Percentiles rank a stretch among this genome's conserved stretches.
Conservation (phyloP, 2,888 invertebrate genomes). For the Caenorhabditis wallacei region DNA sequence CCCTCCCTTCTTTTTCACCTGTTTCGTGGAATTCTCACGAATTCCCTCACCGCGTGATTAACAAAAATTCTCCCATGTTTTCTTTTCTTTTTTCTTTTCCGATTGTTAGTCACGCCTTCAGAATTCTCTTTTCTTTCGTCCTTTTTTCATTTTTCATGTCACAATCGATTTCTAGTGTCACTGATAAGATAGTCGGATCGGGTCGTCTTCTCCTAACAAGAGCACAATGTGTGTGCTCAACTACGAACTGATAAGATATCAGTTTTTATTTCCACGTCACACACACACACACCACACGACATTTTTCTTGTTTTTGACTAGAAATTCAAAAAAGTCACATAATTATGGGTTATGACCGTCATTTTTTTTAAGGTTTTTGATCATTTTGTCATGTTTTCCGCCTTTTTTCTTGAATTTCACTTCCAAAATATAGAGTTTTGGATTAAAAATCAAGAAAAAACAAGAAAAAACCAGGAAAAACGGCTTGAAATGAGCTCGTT, state of each 20-base stretch:
- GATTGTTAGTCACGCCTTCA: background rate
- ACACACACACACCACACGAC: too few species aligned
- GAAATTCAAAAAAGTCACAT: background rate
- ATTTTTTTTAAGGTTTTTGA: background rate
- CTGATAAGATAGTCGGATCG: slow-evolving; percentile 24
- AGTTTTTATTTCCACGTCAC: background rate
- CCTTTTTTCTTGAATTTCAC: too few species aligned
- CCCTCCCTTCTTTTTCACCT: too few species aligned
- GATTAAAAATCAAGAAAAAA: too few species aligned
- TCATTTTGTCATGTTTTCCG: too few species aligned
- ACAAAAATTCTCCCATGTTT: background rate
- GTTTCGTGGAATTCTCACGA: too few species aligned
- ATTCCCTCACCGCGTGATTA: slow-evolving; percentile 1
- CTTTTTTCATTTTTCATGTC: background rate
- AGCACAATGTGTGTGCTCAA: slow-evolving; percentile 2
- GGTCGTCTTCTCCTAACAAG: slow-evolving; percentile 26
- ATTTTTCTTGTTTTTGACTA: background rate
- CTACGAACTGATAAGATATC: slow-evolving; percentile 25
- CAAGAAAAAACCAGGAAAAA: too few species aligned
- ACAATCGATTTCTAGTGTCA: background rate
- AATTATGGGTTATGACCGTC: background rate
- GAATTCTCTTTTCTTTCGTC: background rate
- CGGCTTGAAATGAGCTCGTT: too few species aligned
- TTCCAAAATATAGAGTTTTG: too few species aligned
- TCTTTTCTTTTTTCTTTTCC: too few species aligned